Evolutionary conservation across 2,888 invertebrate species (phyloP), one percentile per base, ranked within the genome.

Genomic region (Scaptomyza flava): DNA sequence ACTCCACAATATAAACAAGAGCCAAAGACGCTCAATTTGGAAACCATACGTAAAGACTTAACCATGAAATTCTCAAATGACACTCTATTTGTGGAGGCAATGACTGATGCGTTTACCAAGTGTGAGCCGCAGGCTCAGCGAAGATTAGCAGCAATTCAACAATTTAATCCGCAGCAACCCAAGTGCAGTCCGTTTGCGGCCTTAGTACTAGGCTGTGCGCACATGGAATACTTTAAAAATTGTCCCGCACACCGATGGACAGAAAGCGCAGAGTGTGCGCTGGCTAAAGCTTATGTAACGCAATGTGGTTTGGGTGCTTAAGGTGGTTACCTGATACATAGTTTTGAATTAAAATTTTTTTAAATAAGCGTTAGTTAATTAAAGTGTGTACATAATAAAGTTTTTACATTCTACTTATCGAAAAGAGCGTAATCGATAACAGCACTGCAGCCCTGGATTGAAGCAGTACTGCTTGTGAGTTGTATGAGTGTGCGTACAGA

Each of bases 171-270:
- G 1, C 69, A 72, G 41, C 59, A 77, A 20, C 74, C 72, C 4
- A 77, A 77, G 7, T 91, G 91, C 53, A 91, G 90, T 68, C 91
- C 91, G 5, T 89, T 90, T 50, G 77, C 91, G 0, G 91, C 91
- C 3, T 87, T 91, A 42, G 45, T 91, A 6, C 80, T 91, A 3
- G 91, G 91, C 0, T 91, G 91, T 68, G 87, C 91, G 0, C 91
- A 91, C 42, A 91, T 91, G 89, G 91, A 91, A 47, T 91, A 91
- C 45, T 91, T 91, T 45, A 90, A 90, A 52, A 91, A 91, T 64
- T 91, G 92, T 54, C 91, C 92, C 0, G 69, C 77, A 0, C 77
- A 87, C 42, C 91, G 90, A 45, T 91, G 91, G 91, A 90, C 83
- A 0, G 73, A 81, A 0, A 91, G 68, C 71, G 62, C 79, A 0